Percentiles rank a stretch among this genome's conserved stretches.
These are phyloP conservation scores for Moxostoma hubbsi DNA, from an alignment of 2,797 vertebrate genomes.

Conservation along the genomic window DNA sequence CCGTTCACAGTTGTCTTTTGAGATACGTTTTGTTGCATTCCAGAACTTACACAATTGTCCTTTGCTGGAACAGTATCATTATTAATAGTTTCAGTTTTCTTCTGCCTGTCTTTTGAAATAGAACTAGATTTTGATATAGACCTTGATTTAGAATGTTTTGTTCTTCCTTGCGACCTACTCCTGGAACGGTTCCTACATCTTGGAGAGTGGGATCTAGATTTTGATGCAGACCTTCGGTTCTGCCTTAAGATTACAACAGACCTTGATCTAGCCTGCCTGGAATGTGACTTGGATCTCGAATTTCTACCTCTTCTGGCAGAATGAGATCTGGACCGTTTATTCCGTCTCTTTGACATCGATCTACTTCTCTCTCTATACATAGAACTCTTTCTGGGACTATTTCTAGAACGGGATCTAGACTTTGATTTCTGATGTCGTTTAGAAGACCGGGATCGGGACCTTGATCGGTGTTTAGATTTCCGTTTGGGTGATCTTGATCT, in stretches of 20 bases:
- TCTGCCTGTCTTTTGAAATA: slow-evolving; percentile 32
- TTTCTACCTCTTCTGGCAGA: slow-evolving; percentile 34
- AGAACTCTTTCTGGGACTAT: slow-evolving; percentile 60
- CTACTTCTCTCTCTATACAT: slow-evolving; percentile 56
- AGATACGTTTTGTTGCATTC: not conserved
- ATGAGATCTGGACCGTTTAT: slow-evolving; percentile 48
- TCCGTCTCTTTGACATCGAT: slow-evolving; percentile 65
- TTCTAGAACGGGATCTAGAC: slow-evolving; percentile 61
- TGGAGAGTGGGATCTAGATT: slow-evolving; percentile 39
- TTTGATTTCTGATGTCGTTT: slow-evolving; percentile 45
- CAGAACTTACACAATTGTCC: not conserved
- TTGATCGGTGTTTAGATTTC: slow-evolving; percentile 51
- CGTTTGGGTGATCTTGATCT: slow-evolving; percentile 65
- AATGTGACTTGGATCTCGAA: slow-evolving; percentile 58
- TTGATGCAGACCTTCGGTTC: slow-evolving; percentile 52
- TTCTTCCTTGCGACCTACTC: slow-evolving; percentile 45
- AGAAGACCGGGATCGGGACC: slow-evolving; percentile 51
- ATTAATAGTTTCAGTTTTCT: slow-evolving; percentile 14
- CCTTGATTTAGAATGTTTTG: slow-evolving; percentile 46
- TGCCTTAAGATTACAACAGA: slow-evolving; percentile 51
- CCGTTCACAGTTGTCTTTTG: slow-evolving; percentile 18
- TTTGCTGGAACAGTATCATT: not conserved
- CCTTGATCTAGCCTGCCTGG: slow-evolving; percentile 55
- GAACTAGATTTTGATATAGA: slow-evolving; percentile 60
- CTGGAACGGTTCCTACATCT: slow-evolving; percentile 36